Percentiles rank a stretch among this genome's conserved stretches.
phyloP scores from a whole-genome alignment of 2,797 vertebrate genomes.

The Darevskia nairensis region DNA sequence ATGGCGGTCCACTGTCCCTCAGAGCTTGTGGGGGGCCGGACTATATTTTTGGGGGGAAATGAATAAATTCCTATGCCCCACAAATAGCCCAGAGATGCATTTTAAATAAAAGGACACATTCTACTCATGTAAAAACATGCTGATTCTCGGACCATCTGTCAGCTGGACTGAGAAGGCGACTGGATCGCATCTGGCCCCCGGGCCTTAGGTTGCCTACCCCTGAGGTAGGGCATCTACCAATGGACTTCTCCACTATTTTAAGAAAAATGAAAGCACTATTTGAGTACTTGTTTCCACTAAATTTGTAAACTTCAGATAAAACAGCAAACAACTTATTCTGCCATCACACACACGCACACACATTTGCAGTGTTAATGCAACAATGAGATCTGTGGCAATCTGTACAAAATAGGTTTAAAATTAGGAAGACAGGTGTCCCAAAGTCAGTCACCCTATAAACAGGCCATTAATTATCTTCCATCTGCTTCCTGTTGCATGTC shows the following conservation, averaged over 20 bases:
- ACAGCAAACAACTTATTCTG: constrained; percentile 18
- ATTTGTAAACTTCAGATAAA: neutral
- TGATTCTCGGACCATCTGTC: too few relatives aligned
- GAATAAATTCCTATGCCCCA: too few relatives aligned
- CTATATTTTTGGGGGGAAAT: too few relatives aligned
- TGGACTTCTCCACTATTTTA: neutral
- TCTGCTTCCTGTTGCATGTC: constrained; percentile 82
- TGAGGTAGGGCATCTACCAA: neutral
- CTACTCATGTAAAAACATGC: too few relatives aligned
- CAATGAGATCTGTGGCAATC: constrained; percentile 52
- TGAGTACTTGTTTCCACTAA: neutral
- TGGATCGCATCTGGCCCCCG: too few relatives aligned
- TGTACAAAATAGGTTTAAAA: constrained; percentile 68
- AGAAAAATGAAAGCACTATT: neutral
- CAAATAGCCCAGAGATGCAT: too few relatives aligned
- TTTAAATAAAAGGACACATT: too few relatives aligned
- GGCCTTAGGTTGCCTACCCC: too few relatives aligned
- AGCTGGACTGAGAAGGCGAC: too few relatives aligned
- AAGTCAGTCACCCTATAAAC: constrained; percentile 77
- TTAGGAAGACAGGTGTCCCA: constrained; percentile 78
- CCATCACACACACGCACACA: constrained; percentile 33
- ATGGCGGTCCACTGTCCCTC: too few relatives aligned
- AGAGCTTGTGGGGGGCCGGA: too few relatives aligned
- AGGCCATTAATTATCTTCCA: constrained; percentile 81
- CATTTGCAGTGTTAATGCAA: constrained; percentile 49